A percentile compares a stretch with the other conserved stretches of the same genome.
phyloP scores from a whole-genome alignment of 2,113 vertebrate species.

The Rafetus swinhoei region DNA sequence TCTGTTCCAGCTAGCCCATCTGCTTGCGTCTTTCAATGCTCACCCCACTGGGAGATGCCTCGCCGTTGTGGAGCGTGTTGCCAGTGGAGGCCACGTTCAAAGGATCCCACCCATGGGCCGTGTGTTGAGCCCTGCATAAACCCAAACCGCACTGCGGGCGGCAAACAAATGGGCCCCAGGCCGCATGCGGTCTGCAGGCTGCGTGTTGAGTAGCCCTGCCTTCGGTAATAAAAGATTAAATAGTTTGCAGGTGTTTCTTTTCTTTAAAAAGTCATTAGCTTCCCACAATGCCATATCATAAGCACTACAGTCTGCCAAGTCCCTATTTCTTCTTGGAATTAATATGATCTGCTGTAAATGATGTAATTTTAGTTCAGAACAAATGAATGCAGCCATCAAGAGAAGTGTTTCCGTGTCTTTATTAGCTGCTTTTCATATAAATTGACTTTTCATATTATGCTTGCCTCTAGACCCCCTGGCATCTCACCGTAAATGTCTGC shows the following conservation, averaged over 20 bases:
- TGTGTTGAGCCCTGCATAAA: too few species aligned
- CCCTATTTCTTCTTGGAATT: not conserved
- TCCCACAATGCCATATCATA: not conserved
- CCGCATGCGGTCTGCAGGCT: too few species aligned
- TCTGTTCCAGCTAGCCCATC: too few species aligned
- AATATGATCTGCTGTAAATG: not conserved
- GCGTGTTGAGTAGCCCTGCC: too few species aligned
- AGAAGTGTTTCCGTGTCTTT: not conserved
- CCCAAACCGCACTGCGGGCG: too few species aligned
- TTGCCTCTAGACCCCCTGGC: not conserved
- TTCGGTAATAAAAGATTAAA: not conserved
- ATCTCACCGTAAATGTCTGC: not conserved
- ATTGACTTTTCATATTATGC: not conserved
- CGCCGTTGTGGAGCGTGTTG: too few species aligned
- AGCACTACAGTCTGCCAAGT: not conserved
- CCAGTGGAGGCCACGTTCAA: too few species aligned
- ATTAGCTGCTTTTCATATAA: not conserved
- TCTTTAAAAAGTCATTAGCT: rapidly evolving
- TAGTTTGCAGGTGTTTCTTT: not conserved
- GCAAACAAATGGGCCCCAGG: too few species aligned
- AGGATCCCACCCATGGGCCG: too few species aligned
- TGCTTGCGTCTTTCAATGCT: too few species aligned
- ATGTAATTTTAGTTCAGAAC: not conserved
- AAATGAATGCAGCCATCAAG: not conserved
- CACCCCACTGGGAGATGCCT: too few species aligned